Evolutionary conservation across 2,797 vertebrate species (phyloP).

Genomic region (Vireo griseus): DNA sequence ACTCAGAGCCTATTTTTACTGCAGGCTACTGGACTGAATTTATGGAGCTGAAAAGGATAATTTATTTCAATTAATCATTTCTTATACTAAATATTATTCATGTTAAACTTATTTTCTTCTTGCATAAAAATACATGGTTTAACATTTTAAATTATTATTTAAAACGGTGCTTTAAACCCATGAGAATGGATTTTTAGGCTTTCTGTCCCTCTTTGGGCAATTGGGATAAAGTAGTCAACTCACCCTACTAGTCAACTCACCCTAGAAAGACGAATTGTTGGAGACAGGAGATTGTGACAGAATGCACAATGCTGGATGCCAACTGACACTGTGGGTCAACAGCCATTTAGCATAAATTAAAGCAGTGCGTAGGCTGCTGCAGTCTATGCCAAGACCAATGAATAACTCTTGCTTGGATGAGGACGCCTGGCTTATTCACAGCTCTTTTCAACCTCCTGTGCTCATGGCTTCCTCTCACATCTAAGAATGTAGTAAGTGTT

Average conservation of each 20-base stretch:
- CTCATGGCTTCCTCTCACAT: slow-evolving; percentile 2
- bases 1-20: slow-evolving; percentile 45
- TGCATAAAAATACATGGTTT: slow-evolving; percentile 48
- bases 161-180: neutral
- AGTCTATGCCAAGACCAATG: slow-evolving; percentile 47
- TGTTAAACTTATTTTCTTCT: slow-evolving; percentile 41
- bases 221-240: neutral
- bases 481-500: neutral
- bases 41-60: slow-evolving; percentile 40
- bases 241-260: neutral
- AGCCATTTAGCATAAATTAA: slow-evolving; percentile 51
- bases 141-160: slow-evolving; percentile 63
- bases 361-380: slow-evolving; percentile 24
- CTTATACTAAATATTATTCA: slow-evolving; percentile 54
- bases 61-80: slow-evolving; percentile 67
- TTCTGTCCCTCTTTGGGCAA: neutral
- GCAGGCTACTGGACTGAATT: slow-evolving; percentile 37
- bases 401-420: slow-evolving; percentile 54
- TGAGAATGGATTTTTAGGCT: neutral
- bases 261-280: neutral
- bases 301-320: slow-evolving; percentile 1
- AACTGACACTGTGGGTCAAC: slow-evolving; percentile 31
- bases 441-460: slow-evolving; percentile 27
- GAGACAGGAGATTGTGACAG: neutral
- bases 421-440: slow-evolving; percentile 21